Evolutionary conservation across 2,797 vertebrate species (phyloP).

Genomic region (Rhinichthys osculus): DNA sequence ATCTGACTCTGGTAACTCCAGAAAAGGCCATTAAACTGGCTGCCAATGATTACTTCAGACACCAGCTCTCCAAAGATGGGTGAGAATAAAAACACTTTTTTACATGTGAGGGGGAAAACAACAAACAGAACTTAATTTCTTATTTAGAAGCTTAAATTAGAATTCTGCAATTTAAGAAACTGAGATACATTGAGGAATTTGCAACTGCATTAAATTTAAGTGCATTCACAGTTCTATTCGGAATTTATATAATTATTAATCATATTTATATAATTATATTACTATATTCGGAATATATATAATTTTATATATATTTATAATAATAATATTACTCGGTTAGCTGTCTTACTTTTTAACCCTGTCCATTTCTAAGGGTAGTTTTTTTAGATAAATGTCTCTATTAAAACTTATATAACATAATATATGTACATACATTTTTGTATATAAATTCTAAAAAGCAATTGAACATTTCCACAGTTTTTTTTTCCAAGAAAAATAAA

Average conservation of each 20-base stretch:
- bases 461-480: not conserved
- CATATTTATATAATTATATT: not conserved
- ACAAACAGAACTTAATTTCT: not conserved
- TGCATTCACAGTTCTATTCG: not conserved
- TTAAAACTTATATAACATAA: not conserved
- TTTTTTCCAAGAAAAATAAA: not conserved
- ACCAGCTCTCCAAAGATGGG: slow-evolving; percentile 83
- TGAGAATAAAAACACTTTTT: slow-evolving; percentile 64
- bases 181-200: not conserved
- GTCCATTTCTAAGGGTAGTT: not conserved
- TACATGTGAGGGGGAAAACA: rapidly evolving
- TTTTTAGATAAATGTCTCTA: not conserved
- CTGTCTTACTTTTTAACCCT: not conserved
- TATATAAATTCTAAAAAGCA: not conserved
- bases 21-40: slow-evolving; percentile 88
- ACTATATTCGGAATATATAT: not conserved
- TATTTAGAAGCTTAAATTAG: not conserved
- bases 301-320: too few species aligned
- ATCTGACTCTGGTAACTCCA: slow-evolving; percentile 85
- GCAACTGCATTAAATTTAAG: not conserved
- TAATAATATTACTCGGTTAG: not conserved
- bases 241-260: not conserved
- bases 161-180: not conserved
- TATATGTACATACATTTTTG: too few species aligned
- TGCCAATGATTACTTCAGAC: slow-evolving; percentile 86